These are phyloP conservation scores for Pitta sordida DNA, from an alignment of 2,113 vertebrate species.

Conservation along the genomic window DNA sequence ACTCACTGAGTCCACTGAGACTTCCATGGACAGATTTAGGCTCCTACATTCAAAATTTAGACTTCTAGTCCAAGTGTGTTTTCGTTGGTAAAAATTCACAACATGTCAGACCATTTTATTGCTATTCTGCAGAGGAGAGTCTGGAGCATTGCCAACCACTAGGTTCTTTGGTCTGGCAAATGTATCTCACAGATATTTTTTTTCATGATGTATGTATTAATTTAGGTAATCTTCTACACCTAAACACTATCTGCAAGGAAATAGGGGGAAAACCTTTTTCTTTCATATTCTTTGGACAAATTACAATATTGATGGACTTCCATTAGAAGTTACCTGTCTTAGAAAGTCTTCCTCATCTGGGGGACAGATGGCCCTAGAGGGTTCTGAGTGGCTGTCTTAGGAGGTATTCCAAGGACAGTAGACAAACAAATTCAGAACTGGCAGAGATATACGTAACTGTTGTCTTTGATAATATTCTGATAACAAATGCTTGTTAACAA, in stretches of 20 bases:
- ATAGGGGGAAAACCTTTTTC: neutral
- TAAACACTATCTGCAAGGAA: neutral
- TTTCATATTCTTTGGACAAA: neutral
- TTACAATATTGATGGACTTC: neutral
- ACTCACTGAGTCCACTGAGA: neutral
- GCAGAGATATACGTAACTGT: neutral
- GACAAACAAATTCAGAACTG: neutral
- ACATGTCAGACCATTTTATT: neutral
- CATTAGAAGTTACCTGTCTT: neutral
- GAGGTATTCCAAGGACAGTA: neutral
- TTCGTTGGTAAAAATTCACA: neutral
- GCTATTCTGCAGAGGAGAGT: neutral
- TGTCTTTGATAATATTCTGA: neutral
- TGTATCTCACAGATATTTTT: neutral
- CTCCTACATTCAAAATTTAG: neutral
- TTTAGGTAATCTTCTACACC: neutral
- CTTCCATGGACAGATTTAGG: neutral
- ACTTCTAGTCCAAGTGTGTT: neutral
- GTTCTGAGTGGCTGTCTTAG: neutral
- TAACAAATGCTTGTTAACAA: neutral
- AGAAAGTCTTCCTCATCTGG: neutral
- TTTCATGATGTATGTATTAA: neutral
- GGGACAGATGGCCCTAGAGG: neutral
- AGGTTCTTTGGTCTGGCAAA: neutral
- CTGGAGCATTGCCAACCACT: neutral